These are phyloP conservation scores for Epistrophe eligans DNA, from an alignment of 2,888 invertebrate species.

Conservation along the genomic window DNA sequence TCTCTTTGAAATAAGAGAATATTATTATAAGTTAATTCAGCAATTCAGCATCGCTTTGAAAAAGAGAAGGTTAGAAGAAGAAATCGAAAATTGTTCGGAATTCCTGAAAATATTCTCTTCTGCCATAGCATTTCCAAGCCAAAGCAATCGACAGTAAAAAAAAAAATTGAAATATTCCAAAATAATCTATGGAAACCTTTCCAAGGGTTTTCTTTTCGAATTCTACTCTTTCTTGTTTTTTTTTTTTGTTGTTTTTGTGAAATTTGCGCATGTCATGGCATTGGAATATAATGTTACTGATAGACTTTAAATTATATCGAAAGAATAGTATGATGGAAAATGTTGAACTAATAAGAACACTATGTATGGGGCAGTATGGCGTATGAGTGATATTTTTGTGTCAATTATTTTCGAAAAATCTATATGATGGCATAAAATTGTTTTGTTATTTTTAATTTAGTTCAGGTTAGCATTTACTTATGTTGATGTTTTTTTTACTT, in stretches of 20 bases:
- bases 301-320: background rate
- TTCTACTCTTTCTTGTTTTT: background rate
- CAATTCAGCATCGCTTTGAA: background rate
- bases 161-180: background rate
- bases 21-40: background rate
- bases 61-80: background rate
- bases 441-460: too few relatives aligned
- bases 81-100: background rate
- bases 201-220: background rate
- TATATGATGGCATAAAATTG: too few relatives aligned
- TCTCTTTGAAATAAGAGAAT: background rate
- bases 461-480: too few relatives aligned
- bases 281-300: background rate
- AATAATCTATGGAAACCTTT: background rate
- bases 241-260: background rate
- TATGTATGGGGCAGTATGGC: background rate
- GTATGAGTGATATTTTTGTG: constrained; percentile 1
- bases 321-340: background rate
- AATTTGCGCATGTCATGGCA: background rate
- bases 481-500: too few relatives aligned
- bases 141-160: background rate
- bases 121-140: background rate
- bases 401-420: background rate
- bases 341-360: background rate
- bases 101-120: background rate